Base-by-base conservation (phyloP, 2,888 invertebrate genomes). In the Ametastegia equiseti region DNA sequence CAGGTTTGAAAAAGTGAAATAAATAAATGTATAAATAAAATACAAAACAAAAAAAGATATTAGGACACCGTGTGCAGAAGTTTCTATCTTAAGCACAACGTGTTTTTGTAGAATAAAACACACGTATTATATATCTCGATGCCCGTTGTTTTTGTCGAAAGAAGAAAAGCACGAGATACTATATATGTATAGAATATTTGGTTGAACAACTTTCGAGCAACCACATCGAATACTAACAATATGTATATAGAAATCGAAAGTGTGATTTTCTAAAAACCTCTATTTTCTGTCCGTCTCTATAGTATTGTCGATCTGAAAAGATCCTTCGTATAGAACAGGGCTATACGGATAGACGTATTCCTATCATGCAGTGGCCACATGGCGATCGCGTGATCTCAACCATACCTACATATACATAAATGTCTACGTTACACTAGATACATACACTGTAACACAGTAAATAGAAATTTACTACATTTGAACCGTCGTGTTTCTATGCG, bases 361-460 rank as follows among this genome's bases (percentile, higher is more conserved):
- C 50, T 30, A 75, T 60, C 73, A 80, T 57, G 30, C 42, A 80
- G 2, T 13, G 30, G 57, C 54, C 80, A 73, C 80, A 73, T 80
- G 80, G 33, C 19, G 36, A 33, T 19, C 81, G 50, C 75, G 77
- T 77, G 81, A 77, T 81, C 81, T 36, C 19, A 15, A 54, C 75
- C 54, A 54, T 75, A 54, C n/a, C 9, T 67, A 67, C 33, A 23
- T 23, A 54, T 57, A 15, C 11, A 30, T 60, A n/a, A n/a, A 5
- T 60, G 30, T 60, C 60, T 30, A 60, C 60, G 30, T 60, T 60
- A 30, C 60, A 60, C 60, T 30, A 30, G 60, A 27, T 19, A 57
- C 13, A 42, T 42, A 57, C 30, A 30, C 27, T 57, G 11, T 60
- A 11, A 13, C 30, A 60, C 3, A 13, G 60, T 15, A 30, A 30